Evolutionary conservation across 92 coral and sea anemone genomes (phyloP), one percentile per base, ranked within the genome.

Genomic region (Desmophyllum pertusum): DNA sequence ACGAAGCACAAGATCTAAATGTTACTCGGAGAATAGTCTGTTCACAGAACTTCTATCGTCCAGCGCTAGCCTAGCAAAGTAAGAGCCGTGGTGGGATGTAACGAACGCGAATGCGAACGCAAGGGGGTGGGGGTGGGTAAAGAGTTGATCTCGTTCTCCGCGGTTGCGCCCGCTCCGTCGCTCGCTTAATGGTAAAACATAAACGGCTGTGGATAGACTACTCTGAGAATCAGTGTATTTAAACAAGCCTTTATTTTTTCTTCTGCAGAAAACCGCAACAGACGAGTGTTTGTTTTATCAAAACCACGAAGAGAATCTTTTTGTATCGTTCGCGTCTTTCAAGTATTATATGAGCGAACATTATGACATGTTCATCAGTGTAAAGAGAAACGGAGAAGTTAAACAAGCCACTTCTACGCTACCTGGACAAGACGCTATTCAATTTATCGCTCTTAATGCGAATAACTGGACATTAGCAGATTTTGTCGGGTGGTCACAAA

Each of bases 281-380:
- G 81, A 74, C 25, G 89, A 93, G 43, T 63, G 89, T 70, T 75
- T 92, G 75, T 91, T 93, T 84, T 93, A 81, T 80, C 93, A 89
- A 84, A 89, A 91, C 90, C 98, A 93, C 73, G 99, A 96, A 70
- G 99, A 96, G 83, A 96, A 96, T 74, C 72, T 86, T 52, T 96
- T 92, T 57, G 86, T 89, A 6, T 94, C 99, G 48, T 86, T 92
- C 63, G 94, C 98, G 14, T 96, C 99, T 4, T 77, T 80, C 70
- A 88, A 81, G 77, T 91, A 88, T 76, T 90, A 88, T 85, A 87
- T 84, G 87, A 85, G 59, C 33, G 91, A 91, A 71, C 79, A 79
- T 15, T 87, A 79, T 31, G 97, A 96, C 59, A 94, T 96, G 97
- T 96, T 94, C 45, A 40, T 96, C 46, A 88, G 93, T 48, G 50